Base-by-base conservation (phyloP, 2,113 vertebrate species). In the Rana temporaria region DNA sequence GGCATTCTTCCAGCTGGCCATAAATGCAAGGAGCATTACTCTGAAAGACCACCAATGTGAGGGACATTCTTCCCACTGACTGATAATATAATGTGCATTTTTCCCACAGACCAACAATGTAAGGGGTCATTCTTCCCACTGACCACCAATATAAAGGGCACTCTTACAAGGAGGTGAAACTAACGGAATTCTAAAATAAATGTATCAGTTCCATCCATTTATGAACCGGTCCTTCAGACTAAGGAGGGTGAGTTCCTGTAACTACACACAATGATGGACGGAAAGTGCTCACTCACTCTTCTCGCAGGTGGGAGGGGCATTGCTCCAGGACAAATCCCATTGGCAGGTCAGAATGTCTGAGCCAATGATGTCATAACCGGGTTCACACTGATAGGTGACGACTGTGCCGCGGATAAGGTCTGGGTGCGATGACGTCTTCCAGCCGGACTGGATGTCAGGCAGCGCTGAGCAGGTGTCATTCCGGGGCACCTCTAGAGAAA, bases 241-340 rank as follows among this genome's bases (percentile, higher is more conserved):
- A 30, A 2, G 38, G 38, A n/a, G 38, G 17, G n/a, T 5, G 14
- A 63, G 24, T 3, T 4, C 1, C 60, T 7, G n/a, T 24, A 17
- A 59, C 16, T 17, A 59, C 17, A 12, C 57, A 12, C 16, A 63
- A 6, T n/a, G 60, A 63, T 12, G 4, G 60, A 4, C 24, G 6
- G 12, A 56, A 24, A 9, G 42, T 16, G 24, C 5, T 65, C 16
- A 68, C 92, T 94, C 84, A 97, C 96, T 94, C 89, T 96, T 97
- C 77, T 95, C 92, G 88, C 96, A 98, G 59, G 94, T 95, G 0
- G 96, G 96, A 0, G 96, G 96, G 64, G 89, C 93, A 55, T 95
- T 96, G 90, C 95, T 98, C 96, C 96, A 98, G 66, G 95, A 95
- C 30, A 97, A 91, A 87, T 97, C 96, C 96, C 96, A 98, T 83